These are phyloP conservation scores for Drosophila crucigera DNA, from an alignment of 2,888 invertebrate species.

Conservation along the genomic window DNA sequence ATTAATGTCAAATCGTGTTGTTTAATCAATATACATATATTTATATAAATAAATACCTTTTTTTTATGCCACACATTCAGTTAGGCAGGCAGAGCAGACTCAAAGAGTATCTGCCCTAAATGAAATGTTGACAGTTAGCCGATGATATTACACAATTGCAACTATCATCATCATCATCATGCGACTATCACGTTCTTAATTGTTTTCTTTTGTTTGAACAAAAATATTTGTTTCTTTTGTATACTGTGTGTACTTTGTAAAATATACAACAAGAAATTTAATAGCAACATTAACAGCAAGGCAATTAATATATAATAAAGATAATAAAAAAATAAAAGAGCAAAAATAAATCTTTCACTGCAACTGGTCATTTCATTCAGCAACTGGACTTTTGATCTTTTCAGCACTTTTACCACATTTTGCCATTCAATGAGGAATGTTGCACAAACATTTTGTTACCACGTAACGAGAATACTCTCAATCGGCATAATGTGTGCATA, in stretches of 20 bases:
- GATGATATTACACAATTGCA: conserved; percentile 15
- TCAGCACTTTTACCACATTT: not conserved
- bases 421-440: not conserved
- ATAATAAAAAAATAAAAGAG: conserved; percentile 43
- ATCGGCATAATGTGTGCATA: too few species aligned
- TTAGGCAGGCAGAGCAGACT: conserved; percentile 29
- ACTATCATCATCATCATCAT: not conserved
- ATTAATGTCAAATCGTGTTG: conserved; percentile 64
- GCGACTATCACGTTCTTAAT: conserved; percentile 30
- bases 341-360: not conserved
- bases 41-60: conserved; percentile 23
- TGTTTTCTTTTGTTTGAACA: conserved; percentile 27
- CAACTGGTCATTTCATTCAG: not conserved
- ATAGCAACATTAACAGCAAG: conserved; percentile 71
- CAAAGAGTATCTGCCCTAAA: conserved; percentile 33
- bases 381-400: not conserved
- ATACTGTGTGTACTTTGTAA: conserved; percentile 78
- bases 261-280: conserved; percentile 74
- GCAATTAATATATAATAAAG: conserved; percentile 78
- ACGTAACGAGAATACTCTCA: too few species aligned
- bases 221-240: conserved; percentile 41
- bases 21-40: conserved; percentile 50
- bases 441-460: not conserved
- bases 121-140: conserved; percentile 16
- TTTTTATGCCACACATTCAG: conserved; percentile 52